Conservation (phyloP, 2,888 invertebrate species). For the Cistogaster globosa region DNA sequence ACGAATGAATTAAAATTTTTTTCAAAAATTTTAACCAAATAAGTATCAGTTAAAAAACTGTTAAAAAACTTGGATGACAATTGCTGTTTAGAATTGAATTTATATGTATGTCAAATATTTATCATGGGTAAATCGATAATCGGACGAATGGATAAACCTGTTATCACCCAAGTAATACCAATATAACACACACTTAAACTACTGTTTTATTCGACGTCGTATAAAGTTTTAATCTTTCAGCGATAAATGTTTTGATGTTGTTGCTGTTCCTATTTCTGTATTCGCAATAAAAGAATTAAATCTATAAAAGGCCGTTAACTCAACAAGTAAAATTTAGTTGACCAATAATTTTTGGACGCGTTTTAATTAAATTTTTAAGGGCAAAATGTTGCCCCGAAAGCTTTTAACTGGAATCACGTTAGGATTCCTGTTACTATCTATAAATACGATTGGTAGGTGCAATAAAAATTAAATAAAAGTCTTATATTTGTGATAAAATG, state of each 20-base stretch:
- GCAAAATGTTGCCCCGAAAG: constrained; percentile 77
- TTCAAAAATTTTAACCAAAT: too few relatives aligned
- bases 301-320: constrained; percentile 77
- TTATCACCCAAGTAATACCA: constrained; percentile 39
- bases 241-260: constrained; percentile 58
- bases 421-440: constrained; percentile 76
- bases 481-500: background rate
- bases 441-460: constrained; percentile 78
- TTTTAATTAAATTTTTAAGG: constrained; percentile 68
- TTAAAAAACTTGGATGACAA: too few relatives aligned
- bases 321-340: constrained; percentile 75
- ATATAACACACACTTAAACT: constrained; percentile 30
- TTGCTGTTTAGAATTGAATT: too few relatives aligned
- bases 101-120: too few relatives aligned
- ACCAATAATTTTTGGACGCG: constrained; percentile 76
- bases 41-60: too few relatives aligned
- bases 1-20: too few relatives aligned
- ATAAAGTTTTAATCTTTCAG: constrained; percentile 51
- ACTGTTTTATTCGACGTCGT: constrained; percentile 39
- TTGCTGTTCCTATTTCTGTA: background rate
- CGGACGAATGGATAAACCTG: constrained; percentile 14
- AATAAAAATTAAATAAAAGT: background rate
- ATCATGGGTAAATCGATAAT: background rate
- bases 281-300: constrained; percentile 59
- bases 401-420: constrained; percentile 75